These are phyloP conservation scores for Morinoia aosen DNA, from an alignment of 2,888 invertebrate species.

Conservation along the genomic window DNA sequence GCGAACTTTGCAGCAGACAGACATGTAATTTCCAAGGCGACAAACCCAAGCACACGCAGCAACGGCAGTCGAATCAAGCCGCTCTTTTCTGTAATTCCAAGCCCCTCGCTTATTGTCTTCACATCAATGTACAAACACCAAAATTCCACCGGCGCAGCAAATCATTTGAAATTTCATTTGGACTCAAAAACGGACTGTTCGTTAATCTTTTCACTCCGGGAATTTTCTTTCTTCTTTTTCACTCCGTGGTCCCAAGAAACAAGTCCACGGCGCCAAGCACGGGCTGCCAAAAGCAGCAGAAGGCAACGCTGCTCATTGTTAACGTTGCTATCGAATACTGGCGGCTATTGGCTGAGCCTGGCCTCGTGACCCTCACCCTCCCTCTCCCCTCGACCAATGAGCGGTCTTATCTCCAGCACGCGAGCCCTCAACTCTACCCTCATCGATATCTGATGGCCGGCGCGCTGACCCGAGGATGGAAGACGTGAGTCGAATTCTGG, in stretches of 20 bases:
- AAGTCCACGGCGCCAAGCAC: neutral
- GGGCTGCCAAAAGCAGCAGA: neutral
- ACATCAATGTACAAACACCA: neutral
- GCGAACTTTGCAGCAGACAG: neutral
- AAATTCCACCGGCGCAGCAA: neutral
- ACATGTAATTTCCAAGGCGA: neutral
- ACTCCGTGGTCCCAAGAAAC: neutral
- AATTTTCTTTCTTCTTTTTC: too few species aligned
- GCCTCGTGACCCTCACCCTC: conserved; percentile 41
- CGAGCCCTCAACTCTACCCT: conserved; percentile 27
- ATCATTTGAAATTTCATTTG: neutral
- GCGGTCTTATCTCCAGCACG: conserved; percentile 48
- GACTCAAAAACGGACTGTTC: neutral
- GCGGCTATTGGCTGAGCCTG: conserved; percentile 17
- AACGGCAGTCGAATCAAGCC: neutral
- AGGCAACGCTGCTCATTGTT: neutral
- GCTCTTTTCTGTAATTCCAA: neutral
- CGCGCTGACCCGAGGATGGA: neutral
- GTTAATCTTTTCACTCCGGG: neutral
- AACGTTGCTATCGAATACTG: conserved; percentile 7
- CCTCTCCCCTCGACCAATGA: conserved; percentile 47
- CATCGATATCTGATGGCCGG: conserved; percentile 43
- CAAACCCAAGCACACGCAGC: neutral
- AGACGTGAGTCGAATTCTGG: neutral
- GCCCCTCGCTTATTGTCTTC: neutral